Evolutionary conservation across 2,888 invertebrate genomes (phyloP).

Genomic region (Sicus ferrugineus): DNA sequence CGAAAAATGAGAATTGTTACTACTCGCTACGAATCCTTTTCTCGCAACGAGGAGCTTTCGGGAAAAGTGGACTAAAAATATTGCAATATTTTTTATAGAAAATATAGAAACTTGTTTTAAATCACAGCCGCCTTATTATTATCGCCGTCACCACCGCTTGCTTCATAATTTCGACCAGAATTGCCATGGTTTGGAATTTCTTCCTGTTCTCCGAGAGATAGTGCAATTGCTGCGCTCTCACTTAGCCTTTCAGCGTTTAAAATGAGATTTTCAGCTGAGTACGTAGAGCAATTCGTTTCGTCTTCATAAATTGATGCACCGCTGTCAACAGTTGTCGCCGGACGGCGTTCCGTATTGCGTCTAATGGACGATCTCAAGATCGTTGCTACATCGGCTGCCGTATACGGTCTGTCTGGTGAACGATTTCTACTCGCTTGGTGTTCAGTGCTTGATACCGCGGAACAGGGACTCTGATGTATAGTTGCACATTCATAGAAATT

Average conservation of each 20-base stretch:
- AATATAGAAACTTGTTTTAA: constrained; percentile 35
- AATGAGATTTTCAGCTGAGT: constrained; percentile 51
- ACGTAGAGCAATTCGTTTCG: constrained; percentile 36
- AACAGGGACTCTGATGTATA: constrained; percentile 32
- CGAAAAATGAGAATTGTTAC: no score
- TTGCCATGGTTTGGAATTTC: neutral
- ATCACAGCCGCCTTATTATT: constrained; percentile 49
- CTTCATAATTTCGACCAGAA: no score
- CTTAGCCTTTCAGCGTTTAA: constrained; percentile 49
- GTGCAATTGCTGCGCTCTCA: constrained; percentile 47
- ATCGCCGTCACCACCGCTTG: neutral
- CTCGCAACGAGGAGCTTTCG: neutral
- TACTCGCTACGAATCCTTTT: no score
- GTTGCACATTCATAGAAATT: no score
- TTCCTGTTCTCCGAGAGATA: neutral
- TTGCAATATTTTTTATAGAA: constrained; percentile 1
- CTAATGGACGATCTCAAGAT: constrained; percentile 45
- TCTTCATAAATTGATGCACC: neutral
- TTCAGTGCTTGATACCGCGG: constrained; percentile 32
- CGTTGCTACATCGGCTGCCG: constrained; percentile 50
- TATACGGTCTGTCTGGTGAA: constrained; percentile 38
- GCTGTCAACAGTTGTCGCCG: neutral
- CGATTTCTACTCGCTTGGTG: constrained; percentile 10
- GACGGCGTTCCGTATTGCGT: neutral
- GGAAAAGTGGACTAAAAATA: neutral